These are phyloP conservation scores for Solen grandis DNA, from an alignment of 1,140 invertebrate species.

Conservation along the genomic window DNA sequence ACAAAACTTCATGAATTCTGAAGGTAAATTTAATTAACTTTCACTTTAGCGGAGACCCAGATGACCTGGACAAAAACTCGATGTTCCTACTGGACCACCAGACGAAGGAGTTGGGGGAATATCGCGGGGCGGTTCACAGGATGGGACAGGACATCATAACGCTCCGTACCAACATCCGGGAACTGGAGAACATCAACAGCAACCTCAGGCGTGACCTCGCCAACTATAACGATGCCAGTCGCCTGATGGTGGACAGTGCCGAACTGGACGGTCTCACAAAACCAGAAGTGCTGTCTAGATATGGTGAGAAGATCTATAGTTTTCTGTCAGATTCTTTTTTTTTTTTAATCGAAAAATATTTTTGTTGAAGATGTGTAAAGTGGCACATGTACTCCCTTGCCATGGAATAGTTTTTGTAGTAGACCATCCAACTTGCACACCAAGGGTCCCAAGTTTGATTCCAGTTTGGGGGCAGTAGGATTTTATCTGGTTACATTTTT, in stretches of 20 bases:
- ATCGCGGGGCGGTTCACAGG: conserved; percentile 74
- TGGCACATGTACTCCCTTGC: no score
- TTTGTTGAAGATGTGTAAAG: no score
- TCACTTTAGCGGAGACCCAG: conserved; percentile 23
- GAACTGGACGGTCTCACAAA: conserved; percentile 76
- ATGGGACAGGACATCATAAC: conserved; percentile 79
- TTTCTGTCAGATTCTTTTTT: no score
- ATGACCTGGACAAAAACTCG: conserved; percentile 68
- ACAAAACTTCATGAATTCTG: no score
- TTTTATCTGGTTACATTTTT: no score
- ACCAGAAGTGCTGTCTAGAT: conserved; percentile 75
- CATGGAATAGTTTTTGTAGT: no score
- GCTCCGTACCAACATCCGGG: conserved; percentile 69
- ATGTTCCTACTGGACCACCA: conserved; percentile 74
- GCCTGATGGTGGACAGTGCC: conserved; percentile 74
- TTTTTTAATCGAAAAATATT: no score
- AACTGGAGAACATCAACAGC: conserved; percentile 75
- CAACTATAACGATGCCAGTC: conserved; percentile 75
- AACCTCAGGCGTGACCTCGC: conserved; percentile 70
- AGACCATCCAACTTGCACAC: no score
- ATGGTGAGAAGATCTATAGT: conserved; percentile 64
- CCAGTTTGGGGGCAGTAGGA: no score
- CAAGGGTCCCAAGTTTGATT: no score
- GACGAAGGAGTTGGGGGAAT: conserved; percentile 76
- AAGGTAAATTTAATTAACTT: no score